Conservation (phyloP, 2,113 vertebrate species). For the Microcebus murinus region DNA sequence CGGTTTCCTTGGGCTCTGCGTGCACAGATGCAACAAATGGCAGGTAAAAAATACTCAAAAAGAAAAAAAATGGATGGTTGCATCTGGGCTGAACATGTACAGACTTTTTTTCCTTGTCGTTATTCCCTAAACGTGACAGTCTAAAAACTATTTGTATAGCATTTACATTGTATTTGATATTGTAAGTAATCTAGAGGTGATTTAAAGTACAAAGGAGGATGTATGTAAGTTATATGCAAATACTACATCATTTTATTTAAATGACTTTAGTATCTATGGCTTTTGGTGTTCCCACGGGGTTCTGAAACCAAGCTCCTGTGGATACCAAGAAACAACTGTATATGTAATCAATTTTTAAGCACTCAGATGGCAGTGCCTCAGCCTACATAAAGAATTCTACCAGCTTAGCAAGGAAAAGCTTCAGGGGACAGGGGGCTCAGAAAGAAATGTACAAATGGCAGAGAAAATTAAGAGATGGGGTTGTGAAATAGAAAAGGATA, state of each 20-base stretch:
- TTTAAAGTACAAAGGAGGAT: not conserved
- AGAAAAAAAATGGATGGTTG: not conserved
- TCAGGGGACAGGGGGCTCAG: not conserved
- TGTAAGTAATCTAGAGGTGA: not conserved
- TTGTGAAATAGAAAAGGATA: not conserved
- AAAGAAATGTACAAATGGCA: not conserved
- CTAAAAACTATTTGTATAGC: not conserved
- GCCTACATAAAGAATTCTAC: not conserved
- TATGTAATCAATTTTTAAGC: not conserved
- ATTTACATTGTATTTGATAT: not conserved
- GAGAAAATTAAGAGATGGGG: not conserved
- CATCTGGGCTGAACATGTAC: not conserved
- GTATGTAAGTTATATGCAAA: not conserved
- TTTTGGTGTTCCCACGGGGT: not conserved
- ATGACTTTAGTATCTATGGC: not conserved
- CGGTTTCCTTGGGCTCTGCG: not conserved
- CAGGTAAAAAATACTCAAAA: not conserved
- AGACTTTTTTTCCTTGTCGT: not conserved
- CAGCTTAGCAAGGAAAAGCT: not conserved
- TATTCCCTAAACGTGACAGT: not conserved
- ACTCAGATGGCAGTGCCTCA: not conserved
- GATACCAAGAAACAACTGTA: not conserved
- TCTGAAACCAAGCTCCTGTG: not conserved
- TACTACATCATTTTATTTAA: not conserved
- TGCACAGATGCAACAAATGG: not conserved